Base-by-base conservation (phyloP, 1,140 invertebrate genomes). In the Lithobius niger region DNA sequence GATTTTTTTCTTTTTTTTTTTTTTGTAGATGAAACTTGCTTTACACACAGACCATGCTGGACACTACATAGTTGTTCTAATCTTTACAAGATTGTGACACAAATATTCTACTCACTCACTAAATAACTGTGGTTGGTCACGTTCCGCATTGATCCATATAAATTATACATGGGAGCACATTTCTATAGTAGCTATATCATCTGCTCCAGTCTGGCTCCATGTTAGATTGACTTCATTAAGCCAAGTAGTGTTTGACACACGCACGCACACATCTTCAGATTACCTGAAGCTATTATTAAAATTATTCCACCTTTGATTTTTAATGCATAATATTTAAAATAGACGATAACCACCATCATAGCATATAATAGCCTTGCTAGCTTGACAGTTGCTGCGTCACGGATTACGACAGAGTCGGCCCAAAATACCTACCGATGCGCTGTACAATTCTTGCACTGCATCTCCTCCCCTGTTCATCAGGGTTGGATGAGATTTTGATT, bases 81-180 rank as follows among this genome's bases (percentile, higher is more conserved):
- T 50, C 48, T 27, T 50, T 26, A 50, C 48, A 50, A 50, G 27
- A 50, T 50, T 50, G 48, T 50, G 48, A 50, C 48, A 50, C 48
- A 50, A 45, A 27, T 50, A 16, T 50, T 50, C 48, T 50, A 50
- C 48, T 50, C 25, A 50, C 24, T 50, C 48, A 27, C 48, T 50
- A 50, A 25, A 50, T 50, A 50, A 50, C 6, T 26, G 48, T 13
- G 25, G 3, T 50, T 50, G 48, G 48, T 50, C 48, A 50, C 43
- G 31, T 45, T 47, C 44, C 22, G 10, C 19, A 13, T 47, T 47
- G 19, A 47, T 13, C 10, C 10, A 26, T 27, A 50, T 50, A 50
- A 50, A 50, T 50, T 50, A 50, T 27, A 50, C 43, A 45, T 4
- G 4, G 43, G 43, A 45, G 43, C 43, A n/a, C n/a, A n/a, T n/a